Percentiles rank a stretch among this genome's conserved stretches.
Conservation (phyloP, 2,888 invertebrate genomes). For the Tenthredo mesomela region DNA sequence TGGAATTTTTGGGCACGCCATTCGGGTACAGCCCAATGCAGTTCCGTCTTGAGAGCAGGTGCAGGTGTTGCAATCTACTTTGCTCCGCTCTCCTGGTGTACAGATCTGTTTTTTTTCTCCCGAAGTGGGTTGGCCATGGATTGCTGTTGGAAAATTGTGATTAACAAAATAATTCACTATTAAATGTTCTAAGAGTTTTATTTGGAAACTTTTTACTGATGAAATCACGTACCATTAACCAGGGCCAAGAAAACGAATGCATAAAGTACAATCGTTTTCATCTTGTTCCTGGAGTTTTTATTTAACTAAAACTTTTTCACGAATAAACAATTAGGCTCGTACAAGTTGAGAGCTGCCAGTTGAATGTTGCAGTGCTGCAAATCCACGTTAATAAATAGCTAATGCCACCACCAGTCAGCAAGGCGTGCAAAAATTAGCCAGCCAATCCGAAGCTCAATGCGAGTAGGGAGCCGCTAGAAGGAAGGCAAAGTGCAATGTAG, state of each 20-base stretch:
- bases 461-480: not conserved
- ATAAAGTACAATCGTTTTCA: constrained; percentile 5
- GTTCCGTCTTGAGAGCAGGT: constrained; percentile 80
- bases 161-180: not conserved
- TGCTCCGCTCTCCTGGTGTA: constrained; percentile 58
- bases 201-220: not conserved
- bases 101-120: constrained; percentile 51
- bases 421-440: not conserved
- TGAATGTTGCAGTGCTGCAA: not conserved
- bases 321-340: not conserved
- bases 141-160: constrained; percentile 1
- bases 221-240: constrained; percentile 22
- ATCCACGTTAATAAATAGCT: not conserved
- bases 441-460: not conserved
- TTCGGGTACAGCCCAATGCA: constrained; percentile 58
- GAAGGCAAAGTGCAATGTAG: not conserved
- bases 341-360: not conserved
- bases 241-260: constrained; percentile 1
- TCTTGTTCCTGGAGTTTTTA: not conserved
- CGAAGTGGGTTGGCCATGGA: not conserved
- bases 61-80: constrained; percentile 81
- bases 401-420: not conserved
- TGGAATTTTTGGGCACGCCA: constrained; percentile 59
- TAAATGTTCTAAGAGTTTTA: not conserved
- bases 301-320: not conserved